Percentiles rank a stretch among this genome's conserved stretches.
Conservation (phyloP, 2,113 vertebrate species). For the Gasterosteus nipponicus region DNA sequence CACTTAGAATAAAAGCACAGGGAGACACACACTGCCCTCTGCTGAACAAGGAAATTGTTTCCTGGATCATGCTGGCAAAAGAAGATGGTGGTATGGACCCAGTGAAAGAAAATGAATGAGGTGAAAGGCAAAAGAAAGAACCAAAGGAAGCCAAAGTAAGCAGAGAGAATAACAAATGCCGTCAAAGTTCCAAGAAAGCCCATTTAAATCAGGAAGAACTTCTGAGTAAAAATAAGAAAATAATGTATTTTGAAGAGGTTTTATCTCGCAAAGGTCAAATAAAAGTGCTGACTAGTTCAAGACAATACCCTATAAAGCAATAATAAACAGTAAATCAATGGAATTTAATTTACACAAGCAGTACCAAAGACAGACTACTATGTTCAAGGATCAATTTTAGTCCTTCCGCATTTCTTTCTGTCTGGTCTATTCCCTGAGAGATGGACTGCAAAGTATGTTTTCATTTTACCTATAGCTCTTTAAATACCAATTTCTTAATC, state of each 20-base stretch:
- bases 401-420: too few species aligned
- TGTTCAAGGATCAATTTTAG: not conserved
- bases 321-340: not conserved
- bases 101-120: slow-evolving; percentile 58
- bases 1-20: slow-evolving; percentile 44
- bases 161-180: not conserved
- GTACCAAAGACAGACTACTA: not conserved
- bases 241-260: not conserved
- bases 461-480: not conserved
- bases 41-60: slow-evolving; percentile 78
- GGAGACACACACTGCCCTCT: slow-evolving; percentile 40
- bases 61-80: slow-evolving; percentile 49
- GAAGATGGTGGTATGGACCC: slow-evolving; percentile 35
- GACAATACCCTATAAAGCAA: not conserved
- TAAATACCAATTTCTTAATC: not conserved
- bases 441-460: not conserved
- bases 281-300: not conserved
- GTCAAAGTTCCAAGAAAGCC: not conserved
- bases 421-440: not conserved
- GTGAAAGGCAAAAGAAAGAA: slow-evolving; percentile 54
- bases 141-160: slow-evolving; percentile 38
- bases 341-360: not conserved
- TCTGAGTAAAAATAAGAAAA: not conserved
- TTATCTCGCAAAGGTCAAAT: not conserved
- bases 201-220: not conserved